Conservation (phyloP, 2,797 vertebrate genomes). For the Micropoecilia bifurca region DNA sequence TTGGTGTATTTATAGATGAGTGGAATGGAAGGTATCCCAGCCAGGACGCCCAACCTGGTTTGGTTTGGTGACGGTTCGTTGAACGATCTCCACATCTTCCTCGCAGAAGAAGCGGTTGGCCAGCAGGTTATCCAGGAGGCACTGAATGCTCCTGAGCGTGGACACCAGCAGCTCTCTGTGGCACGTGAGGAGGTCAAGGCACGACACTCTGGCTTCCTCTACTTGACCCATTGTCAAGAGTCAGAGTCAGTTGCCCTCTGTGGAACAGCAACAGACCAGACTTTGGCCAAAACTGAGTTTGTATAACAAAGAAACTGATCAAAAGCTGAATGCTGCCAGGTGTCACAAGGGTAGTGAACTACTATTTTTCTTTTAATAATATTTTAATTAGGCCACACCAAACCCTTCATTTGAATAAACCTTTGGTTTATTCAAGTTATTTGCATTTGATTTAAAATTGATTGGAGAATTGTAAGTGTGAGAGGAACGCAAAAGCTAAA, state of each 20-base stretch:
- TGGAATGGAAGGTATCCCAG: neutral
- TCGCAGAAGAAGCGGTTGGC: constrained; percentile 85
- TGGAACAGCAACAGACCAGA: neutral
- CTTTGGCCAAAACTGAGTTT: neutral
- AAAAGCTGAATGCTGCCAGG: neutral
- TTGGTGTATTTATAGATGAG: neutral
- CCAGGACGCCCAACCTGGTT: constrained; percentile 82
- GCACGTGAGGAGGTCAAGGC: constrained; percentile 77
- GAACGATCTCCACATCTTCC: constrained; percentile 90
- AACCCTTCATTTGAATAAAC: neutral
- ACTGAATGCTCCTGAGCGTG: constrained; percentile 85
- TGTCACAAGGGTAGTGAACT: neutral
- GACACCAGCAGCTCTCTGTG: constrained; percentile 88
- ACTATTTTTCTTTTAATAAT: no score
- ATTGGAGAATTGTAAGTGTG: neutral
- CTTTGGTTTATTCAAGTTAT: neutral
- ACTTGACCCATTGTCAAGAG: constrained; percentile 41
- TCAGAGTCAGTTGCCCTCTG: constrained; percentile 38
- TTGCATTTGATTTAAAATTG: neutral
- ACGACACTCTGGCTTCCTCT: constrained; percentile 15
- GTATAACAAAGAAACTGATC: neutral
- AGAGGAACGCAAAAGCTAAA: neutral
- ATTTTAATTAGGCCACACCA: neutral
- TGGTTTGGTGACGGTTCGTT: constrained; percentile 83
- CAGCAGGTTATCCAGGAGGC: constrained; percentile 90